Percentiles rank a stretch among this genome's conserved stretches.
Conservation (phyloP, 2,113 vertebrate genomes). For the Nothobranchius furzeri region DNA sequence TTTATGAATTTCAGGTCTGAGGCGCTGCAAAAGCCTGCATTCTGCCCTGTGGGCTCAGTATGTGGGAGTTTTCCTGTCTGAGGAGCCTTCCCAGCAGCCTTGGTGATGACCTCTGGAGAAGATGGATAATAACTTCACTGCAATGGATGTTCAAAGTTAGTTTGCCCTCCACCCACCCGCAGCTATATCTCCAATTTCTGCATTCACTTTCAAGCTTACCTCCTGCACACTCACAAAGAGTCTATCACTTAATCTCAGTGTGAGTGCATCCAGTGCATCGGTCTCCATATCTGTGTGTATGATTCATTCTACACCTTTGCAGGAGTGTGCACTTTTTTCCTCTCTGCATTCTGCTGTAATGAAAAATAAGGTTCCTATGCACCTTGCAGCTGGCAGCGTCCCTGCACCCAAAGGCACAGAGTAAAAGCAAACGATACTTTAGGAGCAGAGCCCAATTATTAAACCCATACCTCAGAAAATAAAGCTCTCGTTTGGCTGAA, state of each 20-base stretch:
- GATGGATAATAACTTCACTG: conserved; percentile 59
- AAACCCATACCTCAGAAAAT: too few species aligned
- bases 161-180: conserved; percentile 69
- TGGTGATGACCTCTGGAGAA: conserved; percentile 55
- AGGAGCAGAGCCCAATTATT: too few species aligned
- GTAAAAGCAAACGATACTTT: too few species aligned
- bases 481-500: too few species aligned
- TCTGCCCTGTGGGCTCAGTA: conserved; percentile 30
- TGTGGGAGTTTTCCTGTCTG: conserved; percentile 53
- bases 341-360: conserved; percentile 10
- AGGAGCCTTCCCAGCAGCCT: conserved; percentile 48
- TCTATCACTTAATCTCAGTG: conserved; percentile 27
- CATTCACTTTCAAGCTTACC: conserved; percentile 56
- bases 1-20: conserved; percentile 3
- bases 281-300: conserved; percentile 25
- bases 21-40: conserved; percentile 24
- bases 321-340: not conserved
- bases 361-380: not conserved
- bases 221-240: not conserved
- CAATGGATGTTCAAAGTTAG: conserved; percentile 66
- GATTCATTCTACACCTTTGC: conserved; percentile 16
- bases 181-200: conserved; percentile 61
- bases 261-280: conserved; percentile 13
- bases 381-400: not conserved
- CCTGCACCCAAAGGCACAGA: not conserved